These are phyloP conservation scores for Sphaeridia pumilis DNA, from an alignment of 2,888 invertebrate species.

Conservation along the genomic window DNA sequence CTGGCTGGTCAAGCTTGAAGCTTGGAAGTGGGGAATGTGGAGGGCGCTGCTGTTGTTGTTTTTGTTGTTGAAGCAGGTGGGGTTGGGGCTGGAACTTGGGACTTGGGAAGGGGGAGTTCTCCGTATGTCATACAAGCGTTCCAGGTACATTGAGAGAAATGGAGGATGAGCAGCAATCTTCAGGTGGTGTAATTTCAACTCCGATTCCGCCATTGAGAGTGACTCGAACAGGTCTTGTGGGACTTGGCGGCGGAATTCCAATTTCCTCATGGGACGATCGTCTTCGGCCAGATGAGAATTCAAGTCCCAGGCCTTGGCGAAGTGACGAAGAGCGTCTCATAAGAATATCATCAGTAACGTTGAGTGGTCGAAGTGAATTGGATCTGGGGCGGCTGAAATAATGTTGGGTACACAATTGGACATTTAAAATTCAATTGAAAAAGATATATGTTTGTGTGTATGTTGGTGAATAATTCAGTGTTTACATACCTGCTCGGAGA, in stretches of 20 bases:
- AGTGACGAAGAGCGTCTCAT: slow-evolving; percentile 71
- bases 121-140: slow-evolving; percentile 78
- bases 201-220: slow-evolving; percentile 77
- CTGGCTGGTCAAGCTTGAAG: slow-evolving; percentile 6
- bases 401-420: not conserved
- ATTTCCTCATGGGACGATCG: slow-evolving; percentile 34
- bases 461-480: not conserved
- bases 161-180: slow-evolving; percentile 41
- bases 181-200: slow-evolving; percentile 62
- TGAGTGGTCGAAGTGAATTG: slow-evolving; percentile 63
- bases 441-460: not conserved
- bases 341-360: slow-evolving; percentile 57
- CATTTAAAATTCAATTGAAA: not conserved
- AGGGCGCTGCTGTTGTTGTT: slow-evolving; percentile 9
- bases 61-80: too few species aligned
- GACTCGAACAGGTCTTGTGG: slow-evolving; percentile 39
- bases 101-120: slow-evolving; percentile 29
- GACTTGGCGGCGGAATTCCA: slow-evolving; percentile 24
- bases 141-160: slow-evolving; percentile 53
- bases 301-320: slow-evolving; percentile 61
- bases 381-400: slow-evolving; percentile 45
- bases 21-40: slow-evolving; percentile 4
- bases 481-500: slow-evolving; percentile 40
- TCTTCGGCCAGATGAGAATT: slow-evolving; percentile 28
- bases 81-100: slow-evolving; percentile 12